These are phyloP conservation scores for Pempheris klunzingeri DNA, from an alignment of 2,797 vertebrate species.

Conservation along the genomic window DNA sequence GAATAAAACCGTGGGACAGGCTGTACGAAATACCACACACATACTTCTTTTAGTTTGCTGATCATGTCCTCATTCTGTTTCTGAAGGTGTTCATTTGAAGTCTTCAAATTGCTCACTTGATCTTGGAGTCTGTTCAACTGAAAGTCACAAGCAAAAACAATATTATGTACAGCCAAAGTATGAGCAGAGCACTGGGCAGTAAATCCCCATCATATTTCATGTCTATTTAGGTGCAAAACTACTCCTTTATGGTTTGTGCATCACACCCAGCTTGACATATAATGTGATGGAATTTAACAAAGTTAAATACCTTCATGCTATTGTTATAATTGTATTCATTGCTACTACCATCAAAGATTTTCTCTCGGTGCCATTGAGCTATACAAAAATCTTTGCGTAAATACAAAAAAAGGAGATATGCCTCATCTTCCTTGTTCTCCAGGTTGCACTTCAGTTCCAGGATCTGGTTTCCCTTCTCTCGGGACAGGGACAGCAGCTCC, in stretches of 20 bases:
- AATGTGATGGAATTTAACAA: not conserved
- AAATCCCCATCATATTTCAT: not conserved
- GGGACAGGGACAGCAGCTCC: slow-evolving; percentile 91
- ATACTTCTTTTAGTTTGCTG: slow-evolving; percentile 93
- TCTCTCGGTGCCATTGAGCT: not conserved
- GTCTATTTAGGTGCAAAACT: not conserved
- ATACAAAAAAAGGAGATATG: slow-evolving; percentile 50
- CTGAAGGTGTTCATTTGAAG: slow-evolving; percentile 91
- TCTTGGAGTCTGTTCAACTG: slow-evolving; percentile 92
- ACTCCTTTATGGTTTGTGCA: not conserved
- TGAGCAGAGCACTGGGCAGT: too few species aligned
- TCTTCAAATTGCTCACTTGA: slow-evolving; percentile 90
- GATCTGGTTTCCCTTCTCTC: slow-evolving; percentile 94
- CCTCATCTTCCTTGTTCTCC: slow-evolving; percentile 96
- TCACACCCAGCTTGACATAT: not conserved
- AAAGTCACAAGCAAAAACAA: slow-evolving; percentile 28
- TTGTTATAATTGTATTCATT: not conserved
- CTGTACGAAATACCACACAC: slow-evolving; percentile 8
- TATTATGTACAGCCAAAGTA: too few species aligned
- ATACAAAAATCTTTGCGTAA: not conserved
- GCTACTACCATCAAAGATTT: not conserved
- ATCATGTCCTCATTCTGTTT: slow-evolving; percentile 93
- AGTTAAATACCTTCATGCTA: not conserved
- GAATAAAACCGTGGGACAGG: not conserved
- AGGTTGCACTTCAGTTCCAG: slow-evolving; percentile 93